phyloP scores from a whole-genome alignment of 2,888 invertebrate genomes.

The Drosophila paramelanica region DNA sequence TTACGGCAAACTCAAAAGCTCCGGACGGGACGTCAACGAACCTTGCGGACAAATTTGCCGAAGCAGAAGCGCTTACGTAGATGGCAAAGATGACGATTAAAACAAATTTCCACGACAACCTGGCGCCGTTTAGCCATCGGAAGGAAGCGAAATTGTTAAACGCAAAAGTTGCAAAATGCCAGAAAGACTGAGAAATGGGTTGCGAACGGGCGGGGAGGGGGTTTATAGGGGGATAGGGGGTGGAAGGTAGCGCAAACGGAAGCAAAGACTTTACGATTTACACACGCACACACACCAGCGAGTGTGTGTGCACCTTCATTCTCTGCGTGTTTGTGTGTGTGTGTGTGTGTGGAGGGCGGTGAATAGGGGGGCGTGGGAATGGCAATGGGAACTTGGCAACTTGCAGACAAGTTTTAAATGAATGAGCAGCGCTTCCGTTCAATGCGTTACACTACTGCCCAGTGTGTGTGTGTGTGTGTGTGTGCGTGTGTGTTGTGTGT shows the following conservation, averaged over 20 bases:
- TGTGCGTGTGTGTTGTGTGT: slow-evolving; percentile 18
- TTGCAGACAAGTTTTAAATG: slow-evolving; percentile 84
- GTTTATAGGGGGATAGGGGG: not conserved
- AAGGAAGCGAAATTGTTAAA: slow-evolving; percentile 81
- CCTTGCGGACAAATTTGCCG: slow-evolving; percentile 33
- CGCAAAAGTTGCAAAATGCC: slow-evolving; percentile 80
- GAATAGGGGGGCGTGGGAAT: not conserved
- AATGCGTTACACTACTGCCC: slow-evolving; percentile 63
- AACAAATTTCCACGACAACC: slow-evolving; percentile 80
- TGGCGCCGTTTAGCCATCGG: slow-evolving; percentile 82
- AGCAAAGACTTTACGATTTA: slow-evolving; percentile 62
- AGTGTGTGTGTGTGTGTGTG: slow-evolving; percentile 19
- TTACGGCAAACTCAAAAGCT: slow-evolving; percentile 4
- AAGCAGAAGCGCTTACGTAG: slow-evolving; percentile 66
- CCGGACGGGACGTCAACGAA: slow-evolving; percentile 66
- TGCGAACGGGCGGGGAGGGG: not conserved
- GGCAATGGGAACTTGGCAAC: slow-evolving; percentile 71
- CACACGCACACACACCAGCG: slow-evolving; percentile 26
- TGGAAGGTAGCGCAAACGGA: slow-evolving; percentile 53
- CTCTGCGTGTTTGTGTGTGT: slow-evolving; percentile 4
- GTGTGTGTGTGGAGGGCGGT: not conserved
- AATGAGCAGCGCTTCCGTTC: slow-evolving; percentile 83
- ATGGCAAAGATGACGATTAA: slow-evolving; percentile 83
- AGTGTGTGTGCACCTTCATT: slow-evolving; percentile 54
- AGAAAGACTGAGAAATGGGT: slow-evolving; percentile 25